These are phyloP conservation scores for Ia io DNA, from an alignment of 2,113 vertebrate genomes.

Conservation along the genomic window DNA sequence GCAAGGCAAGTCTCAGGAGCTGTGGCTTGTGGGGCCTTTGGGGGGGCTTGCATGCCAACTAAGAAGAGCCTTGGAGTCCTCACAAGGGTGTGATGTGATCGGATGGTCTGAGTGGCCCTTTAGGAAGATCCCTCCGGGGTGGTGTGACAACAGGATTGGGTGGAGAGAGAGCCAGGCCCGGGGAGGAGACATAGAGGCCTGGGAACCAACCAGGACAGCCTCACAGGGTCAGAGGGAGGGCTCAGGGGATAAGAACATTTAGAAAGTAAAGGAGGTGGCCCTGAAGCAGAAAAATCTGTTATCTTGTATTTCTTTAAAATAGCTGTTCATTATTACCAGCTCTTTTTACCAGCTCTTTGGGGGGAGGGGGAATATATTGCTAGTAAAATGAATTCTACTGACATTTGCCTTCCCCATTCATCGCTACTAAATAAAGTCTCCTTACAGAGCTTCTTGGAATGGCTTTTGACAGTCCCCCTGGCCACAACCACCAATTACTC, in stretches of 20 bases:
- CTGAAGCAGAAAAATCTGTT: neutral
- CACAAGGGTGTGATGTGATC: neutral
- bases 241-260: neutral
- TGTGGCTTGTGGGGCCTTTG: neutral
- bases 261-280: neutral
- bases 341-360: neutral
- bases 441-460: conserved; percentile 23
- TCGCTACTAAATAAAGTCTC: conserved; percentile 32
- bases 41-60: neutral
- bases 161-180: neutral
- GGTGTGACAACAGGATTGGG: neutral
- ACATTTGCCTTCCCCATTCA: conserved; percentile 3
- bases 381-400: neutral
- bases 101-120: neutral
- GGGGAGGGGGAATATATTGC: neutral
- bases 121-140: neutral
- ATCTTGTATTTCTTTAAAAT: neutral
- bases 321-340: neutral
- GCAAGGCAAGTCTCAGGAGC: neutral
- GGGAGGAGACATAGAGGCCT: neutral
- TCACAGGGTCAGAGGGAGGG: neutral
- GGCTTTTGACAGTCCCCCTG: neutral
- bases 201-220: neutral
- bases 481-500: neutral
- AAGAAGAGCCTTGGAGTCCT: neutral